phyloP scores from a whole-genome alignment of 1,140 invertebrate species.

The Aphis craccivora region DNA sequence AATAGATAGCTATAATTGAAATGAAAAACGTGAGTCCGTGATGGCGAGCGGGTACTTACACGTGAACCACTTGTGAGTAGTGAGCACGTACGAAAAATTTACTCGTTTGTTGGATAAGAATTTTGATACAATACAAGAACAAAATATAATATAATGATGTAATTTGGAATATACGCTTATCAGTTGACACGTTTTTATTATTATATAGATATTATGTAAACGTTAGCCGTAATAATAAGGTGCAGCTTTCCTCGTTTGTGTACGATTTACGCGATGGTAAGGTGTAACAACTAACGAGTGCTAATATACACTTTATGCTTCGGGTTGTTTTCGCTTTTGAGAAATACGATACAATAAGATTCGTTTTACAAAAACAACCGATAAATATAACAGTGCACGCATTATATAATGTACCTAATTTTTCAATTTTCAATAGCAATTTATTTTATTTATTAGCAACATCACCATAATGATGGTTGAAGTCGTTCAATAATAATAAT shows the following conservation, averaged over 20 bases:
- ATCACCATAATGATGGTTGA: neutral
- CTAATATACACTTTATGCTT: neutral
- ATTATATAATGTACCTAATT: neutral
- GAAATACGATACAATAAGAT: neutral
- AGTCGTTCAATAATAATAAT: neutral
- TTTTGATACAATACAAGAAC: conserved; percentile 16
- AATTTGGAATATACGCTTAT: neutral
- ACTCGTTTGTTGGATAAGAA: neutral
- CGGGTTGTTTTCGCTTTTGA: neutral
- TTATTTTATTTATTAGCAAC: neutral
- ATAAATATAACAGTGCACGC: neutral
- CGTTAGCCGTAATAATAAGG: neutral
- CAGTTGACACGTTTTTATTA: neutral
- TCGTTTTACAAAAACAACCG: neutral
- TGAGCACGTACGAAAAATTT: neutral
- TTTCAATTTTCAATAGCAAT: neutral
- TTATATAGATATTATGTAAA: conserved; percentile 12
- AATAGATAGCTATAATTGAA: neutral
- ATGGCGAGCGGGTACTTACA: neutral
- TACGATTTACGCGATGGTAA: neutral
- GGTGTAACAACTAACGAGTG: neutral
- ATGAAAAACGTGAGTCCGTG: neutral
- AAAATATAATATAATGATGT: neutral
- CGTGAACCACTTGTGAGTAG: neutral
- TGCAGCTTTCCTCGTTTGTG: neutral